Evolutionary conservation across 2,797 vertebrate genomes (phyloP).

Genomic region (Leucoraja ocellata): DNA sequence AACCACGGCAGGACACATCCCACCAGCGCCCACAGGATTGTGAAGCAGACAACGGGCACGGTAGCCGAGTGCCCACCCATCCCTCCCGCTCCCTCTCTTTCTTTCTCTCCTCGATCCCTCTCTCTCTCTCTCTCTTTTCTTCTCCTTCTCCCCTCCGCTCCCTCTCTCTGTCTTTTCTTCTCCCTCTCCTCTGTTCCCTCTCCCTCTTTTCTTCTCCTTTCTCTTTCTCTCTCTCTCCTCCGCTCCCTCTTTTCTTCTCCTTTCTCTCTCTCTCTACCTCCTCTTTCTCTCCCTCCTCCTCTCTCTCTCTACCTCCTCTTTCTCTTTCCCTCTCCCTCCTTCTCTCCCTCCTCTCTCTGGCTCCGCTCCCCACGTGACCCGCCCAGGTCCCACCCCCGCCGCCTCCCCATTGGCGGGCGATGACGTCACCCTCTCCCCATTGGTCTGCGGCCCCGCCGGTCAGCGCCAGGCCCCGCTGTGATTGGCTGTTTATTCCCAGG

Average conservation of each 20-base stretch:
- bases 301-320: too few relatives aligned
- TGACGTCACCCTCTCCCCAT: neutral
- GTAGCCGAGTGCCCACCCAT: constrained; percentile 86
- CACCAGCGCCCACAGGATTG: constrained; percentile 84
- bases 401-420: neutral
- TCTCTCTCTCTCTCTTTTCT: too few relatives aligned
- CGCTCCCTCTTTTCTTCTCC: neutral
- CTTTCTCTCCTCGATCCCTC: neutral
- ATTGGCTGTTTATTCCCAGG: neutral
- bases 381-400: accelerated
- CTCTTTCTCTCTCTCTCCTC: too few relatives aligned
- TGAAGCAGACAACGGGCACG: constrained; percentile 87
- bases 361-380: neutral
- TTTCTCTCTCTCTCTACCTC: too few relatives aligned
- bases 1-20: constrained; percentile 85
- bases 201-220: too few relatives aligned
- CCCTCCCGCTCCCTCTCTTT: neutral
- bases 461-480: neutral
- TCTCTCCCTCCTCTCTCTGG: too few relatives aligned
- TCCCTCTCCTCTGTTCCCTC: too few relatives aligned
- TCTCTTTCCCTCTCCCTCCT: too few relatives aligned
- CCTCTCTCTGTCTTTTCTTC: too few relatives aligned
- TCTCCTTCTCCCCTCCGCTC: too few relatives aligned
- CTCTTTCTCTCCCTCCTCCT: too few relatives aligned
- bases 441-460: neutral